phyloP scores from a whole-genome alignment of 1,140 invertebrate genomes.

The Ips nitidus region DNA sequence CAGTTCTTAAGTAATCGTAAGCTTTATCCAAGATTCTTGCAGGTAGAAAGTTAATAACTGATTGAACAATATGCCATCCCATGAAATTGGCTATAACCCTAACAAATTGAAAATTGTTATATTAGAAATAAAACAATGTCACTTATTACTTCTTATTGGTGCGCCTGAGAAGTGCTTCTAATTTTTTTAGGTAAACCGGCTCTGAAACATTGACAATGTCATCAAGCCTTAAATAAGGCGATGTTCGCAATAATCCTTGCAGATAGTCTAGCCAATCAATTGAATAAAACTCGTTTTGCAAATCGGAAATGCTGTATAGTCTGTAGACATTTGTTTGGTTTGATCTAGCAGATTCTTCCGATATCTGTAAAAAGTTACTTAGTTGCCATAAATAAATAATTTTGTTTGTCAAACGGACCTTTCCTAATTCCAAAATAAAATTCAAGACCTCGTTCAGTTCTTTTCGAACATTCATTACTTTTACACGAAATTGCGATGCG shows the following conservation, averaged over 20 bases:
- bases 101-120: not conserved
- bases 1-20: constrained; percentile 36
- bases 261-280: constrained; percentile 75
- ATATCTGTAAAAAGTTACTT: too few relatives aligned
- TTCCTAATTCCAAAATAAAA: constrained; percentile 88
- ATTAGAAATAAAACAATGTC: not conserved
- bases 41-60: constrained; percentile 42
- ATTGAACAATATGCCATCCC: constrained; percentile 42
- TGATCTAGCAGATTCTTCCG: too few relatives aligned
- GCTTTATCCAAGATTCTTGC: constrained; percentile 35
- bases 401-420: too few relatives aligned
- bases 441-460: constrained; percentile 82
- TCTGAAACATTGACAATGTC: constrained; percentile 73
- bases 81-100: constrained; percentile 46
- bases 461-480: constrained; percentile 62
- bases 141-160: constrained; percentile 38
- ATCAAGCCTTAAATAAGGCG: constrained; percentile 61
- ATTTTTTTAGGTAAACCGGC: constrained; percentile 39
- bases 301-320: constrained; percentile 53
- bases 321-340: too few relatives aligned
- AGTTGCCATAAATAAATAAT: too few relatives aligned
- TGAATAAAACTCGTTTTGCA: constrained; percentile 69
- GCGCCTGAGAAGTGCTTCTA: constrained; percentile 32
- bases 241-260: constrained; percentile 66
- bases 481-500: constrained; percentile 79